Percentiles rank a stretch among this genome's conserved stretches.
These are phyloP conservation scores for Zaprionus lineosus DNA, from an alignment of 2,888 invertebrate genomes.

Conservation along the genomic window DNA sequence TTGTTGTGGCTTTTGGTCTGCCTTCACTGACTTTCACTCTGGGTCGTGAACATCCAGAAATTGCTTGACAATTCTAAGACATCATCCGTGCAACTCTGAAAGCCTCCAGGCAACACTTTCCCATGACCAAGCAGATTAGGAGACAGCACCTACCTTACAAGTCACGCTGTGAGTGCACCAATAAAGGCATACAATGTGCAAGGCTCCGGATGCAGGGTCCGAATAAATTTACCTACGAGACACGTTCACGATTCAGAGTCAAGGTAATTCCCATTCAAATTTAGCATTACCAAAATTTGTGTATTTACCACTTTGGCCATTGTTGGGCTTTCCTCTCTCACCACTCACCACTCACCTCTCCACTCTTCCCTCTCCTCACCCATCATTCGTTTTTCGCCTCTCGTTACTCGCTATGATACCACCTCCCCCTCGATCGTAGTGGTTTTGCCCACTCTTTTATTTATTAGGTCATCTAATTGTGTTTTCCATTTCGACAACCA, in stretches of 20 bases:
- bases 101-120: conserved; percentile 56
- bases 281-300: conserved; percentile 66
- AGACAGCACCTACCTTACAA: conserved; percentile 46
- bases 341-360: no score
- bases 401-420: conserved; percentile 3
- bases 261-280: conserved; percentile 72
- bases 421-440: conserved; percentile 5
- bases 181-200: conserved; percentile 58
- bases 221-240: conserved; percentile 39
- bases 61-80: conserved; percentile 50
- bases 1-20: not conserved
- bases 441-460: conserved; percentile 65
- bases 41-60: conserved; percentile 27
- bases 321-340: conserved; percentile 41
- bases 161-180: conserved; percentile 70
- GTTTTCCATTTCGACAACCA: conserved; percentile 70
- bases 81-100: conserved; percentile 15
- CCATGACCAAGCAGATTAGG: conserved; percentile 71
- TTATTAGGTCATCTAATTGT: conserved; percentile 80
- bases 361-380: no score
- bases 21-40: conserved; percentile 37
- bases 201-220: conserved; percentile 19
- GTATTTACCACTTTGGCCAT: conserved; percentile 37
- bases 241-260: conserved; percentile 62
- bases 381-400: conserved; percentile 27